A percentile compares a stretch with the other conserved stretches of the same genome.
These are phyloP conservation scores for Sylvilagus floridanus DNA, from an alignment of 2,797 vertebrate genomes.

Conservation along the genomic window DNA sequence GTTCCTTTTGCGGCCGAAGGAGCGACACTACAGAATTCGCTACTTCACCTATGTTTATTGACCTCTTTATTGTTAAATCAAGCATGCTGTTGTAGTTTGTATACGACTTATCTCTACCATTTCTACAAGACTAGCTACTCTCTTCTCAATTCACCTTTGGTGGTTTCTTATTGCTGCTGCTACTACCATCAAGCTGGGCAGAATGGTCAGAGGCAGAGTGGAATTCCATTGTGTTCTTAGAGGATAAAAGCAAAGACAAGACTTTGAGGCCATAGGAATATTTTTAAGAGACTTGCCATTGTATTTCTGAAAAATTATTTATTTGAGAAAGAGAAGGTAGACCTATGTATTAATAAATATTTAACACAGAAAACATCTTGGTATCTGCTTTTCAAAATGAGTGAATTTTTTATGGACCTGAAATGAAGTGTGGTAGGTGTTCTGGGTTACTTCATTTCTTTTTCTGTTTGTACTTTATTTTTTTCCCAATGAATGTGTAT, in stretches of 20 bases:
- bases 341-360: background rate
- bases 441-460: background rate
- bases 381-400: background rate
- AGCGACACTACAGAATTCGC: too few relatives aligned
- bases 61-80: background rate
- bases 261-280: background rate
- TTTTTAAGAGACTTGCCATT: constrained; percentile 32
- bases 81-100: background rate
- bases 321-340: too few relatives aligned
- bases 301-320: constrained; percentile 2
- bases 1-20: too few relatives aligned
- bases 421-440: background rate
- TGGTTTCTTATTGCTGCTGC: background rate
- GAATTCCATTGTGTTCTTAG: background rate
- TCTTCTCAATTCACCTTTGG: background rate
- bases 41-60: background rate
- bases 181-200: background rate
- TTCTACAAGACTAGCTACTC: background rate
- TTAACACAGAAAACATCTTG: background rate
- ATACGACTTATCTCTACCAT: background rate
- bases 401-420: background rate
- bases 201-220: background rate
- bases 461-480: constrained; percentile 8
- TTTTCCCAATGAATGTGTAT: background rate
- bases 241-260: too few relatives aligned